Evolutionary conservation across 2,113 vertebrate species (phyloP), one percentile per base, ranked within the genome.

Genomic region (Corythornis vintsioides): DNA sequence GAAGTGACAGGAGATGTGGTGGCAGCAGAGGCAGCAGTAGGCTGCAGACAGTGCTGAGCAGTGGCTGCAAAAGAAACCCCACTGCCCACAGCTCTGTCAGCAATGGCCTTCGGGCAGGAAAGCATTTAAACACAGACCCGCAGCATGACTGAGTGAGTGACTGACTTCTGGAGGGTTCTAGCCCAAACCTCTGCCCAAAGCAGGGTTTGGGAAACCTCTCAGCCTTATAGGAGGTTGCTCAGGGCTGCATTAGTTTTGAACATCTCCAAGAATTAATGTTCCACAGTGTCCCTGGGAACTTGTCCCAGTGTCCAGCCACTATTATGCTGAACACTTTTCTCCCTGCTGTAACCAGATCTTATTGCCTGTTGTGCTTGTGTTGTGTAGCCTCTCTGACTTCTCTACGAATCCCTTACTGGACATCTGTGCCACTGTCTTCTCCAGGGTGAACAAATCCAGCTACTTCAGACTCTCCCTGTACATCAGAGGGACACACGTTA

Each of bases 71-170:
- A 0, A 73, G 78, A 53, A 84, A 63, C 56, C 18, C 52, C 50
- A 4, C 7, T 38, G 59, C 25, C 29, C 8, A 19, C 0, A 0
- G 31, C 55, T 29, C 29, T 48, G 25, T 7, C 52, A 33, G 45
- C n/a, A 24, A 25, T 3, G 0, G 5, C 35, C 35, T 53, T 33
- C 65, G 43, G 55, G 35, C 45, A 70, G 45, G 35, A 61, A 21
- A 73, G 70, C 56, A n/a, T 29, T 74, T 61, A 22, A 52, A 59
- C n/a, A 38, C 9, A 12, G 21, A 59, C 38, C 15, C 15, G 33
- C 33, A 22, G 31, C 35, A 2, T 1, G 20, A 11, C 0, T 25
- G 42, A 78, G 61, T 9, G 3, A 69, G 45, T 40, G 40, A 77
- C 7, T 19, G 17, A 40, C 15, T 43, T 29, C n/a, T 10, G 77